phyloP scores from a whole-genome alignment of 2,888 invertebrate genomes.

The Hipparchia sbordonii region DNA sequence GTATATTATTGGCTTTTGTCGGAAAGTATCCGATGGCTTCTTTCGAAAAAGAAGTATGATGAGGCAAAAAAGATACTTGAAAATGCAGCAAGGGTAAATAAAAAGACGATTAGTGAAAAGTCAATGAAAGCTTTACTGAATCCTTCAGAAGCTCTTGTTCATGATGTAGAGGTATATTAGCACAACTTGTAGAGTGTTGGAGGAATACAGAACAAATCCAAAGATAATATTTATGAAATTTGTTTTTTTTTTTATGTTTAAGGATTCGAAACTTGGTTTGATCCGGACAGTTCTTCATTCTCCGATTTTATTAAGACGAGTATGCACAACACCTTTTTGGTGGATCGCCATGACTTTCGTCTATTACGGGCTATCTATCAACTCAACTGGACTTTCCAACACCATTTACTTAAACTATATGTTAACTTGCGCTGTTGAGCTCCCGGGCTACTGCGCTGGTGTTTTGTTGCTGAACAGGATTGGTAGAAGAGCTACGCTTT shows the following conservation, averaged over 20 bases:
- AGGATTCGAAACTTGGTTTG: constrained; percentile 33
- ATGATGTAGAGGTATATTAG: neutral
- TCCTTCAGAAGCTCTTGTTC: neutral
- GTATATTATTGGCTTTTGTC: constrained; percentile 84
- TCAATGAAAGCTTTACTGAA: constrained; percentile 51
- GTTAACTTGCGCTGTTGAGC: constrained; percentile 83
- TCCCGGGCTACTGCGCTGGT: constrained; percentile 86
- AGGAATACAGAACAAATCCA: neutral
- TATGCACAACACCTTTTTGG: constrained; percentile 82
- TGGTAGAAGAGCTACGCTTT: constrained; percentile 83
- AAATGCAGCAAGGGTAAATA: constrained; percentile 65
- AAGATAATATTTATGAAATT: too few species aligned
- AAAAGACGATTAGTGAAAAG: constrained; percentile 77
- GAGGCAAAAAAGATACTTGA: constrained; percentile 83
- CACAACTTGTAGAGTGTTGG: neutral
- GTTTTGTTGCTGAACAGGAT: constrained; percentile 82
- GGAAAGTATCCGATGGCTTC: constrained; percentile 89
- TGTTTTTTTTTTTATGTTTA: neutral
- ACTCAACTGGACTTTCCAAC: constrained; percentile 85
- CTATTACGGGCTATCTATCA: constrained; percentile 86
- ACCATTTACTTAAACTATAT: constrained; percentile 86
- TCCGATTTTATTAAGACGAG: constrained; percentile 73
- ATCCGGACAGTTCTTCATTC: constrained; percentile 72
- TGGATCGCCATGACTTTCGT: constrained; percentile 86
- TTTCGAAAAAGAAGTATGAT: constrained; percentile 84